Evolutionary conservation across 2,888 invertebrate species (phyloP).

Genomic region (Latrodectus hesperus): DNA sequence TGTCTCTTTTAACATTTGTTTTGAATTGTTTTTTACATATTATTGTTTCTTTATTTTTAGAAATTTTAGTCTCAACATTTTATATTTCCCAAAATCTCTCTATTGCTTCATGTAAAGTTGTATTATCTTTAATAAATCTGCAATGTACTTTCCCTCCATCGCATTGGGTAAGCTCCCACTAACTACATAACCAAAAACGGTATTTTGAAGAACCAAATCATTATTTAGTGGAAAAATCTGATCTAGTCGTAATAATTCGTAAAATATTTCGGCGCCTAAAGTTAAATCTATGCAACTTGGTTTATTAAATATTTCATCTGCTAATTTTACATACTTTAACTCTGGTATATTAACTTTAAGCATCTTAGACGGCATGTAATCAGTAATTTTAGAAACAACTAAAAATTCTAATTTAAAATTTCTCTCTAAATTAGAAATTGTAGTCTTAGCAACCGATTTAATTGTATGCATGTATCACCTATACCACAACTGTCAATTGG

Average conservation of each 20-base stretch:
- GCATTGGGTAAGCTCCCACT: neutral
- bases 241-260: neutral
- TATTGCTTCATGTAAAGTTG: too few species aligned
- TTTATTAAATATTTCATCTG: neutral
- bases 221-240: neutral
- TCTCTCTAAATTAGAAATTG: too few species aligned
- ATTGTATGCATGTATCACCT: too few species aligned
- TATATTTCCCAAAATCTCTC: too few species aligned
- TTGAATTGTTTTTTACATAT: too few species aligned
- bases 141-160: too few species aligned
- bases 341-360: neutral
- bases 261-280: neutral
- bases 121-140: too few species aligned
- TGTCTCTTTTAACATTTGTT: neutral
- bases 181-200: neutral
- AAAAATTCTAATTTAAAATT: neutral
- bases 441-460: too few species aligned
- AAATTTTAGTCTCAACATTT: too few species aligned
- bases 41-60: neutral
- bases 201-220: neutral
- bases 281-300: neutral
- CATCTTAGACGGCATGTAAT: neutral
- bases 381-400: neutral
- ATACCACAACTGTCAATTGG: too few species aligned
- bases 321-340: slow-evolving; percentile 4